Evolutionary conservation across 64 coral and sea anemone genomes (phyloP), one percentile per base, ranked within the genome.

Genomic region (Pocillopora verrucosa): DNA sequence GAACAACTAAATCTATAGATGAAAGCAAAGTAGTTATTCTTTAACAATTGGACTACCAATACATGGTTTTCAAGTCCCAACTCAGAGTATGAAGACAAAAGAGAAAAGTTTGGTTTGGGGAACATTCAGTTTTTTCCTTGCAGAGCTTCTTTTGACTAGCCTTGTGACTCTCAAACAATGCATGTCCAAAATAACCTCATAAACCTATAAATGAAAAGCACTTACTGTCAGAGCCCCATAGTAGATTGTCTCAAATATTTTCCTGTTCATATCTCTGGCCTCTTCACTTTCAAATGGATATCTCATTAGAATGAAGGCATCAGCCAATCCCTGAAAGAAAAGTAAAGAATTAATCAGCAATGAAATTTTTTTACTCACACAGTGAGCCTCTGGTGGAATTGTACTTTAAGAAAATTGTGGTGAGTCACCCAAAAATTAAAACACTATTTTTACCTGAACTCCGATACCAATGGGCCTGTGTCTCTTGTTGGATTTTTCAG

Each of bases 241-340:
- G 38, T 99, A 99, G 63, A 99, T 92, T 65, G 97, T 99, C 88
- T 99, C 97, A 93, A 99, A 99, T 73, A 99, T 99, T 58, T 95
- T 75, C 30, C 78, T 93, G 75, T 99, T 99, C 22, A 99, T 73
- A 37, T 93, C 84, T 72, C 88, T 77, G 16, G 97, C 97, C 80
- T 99, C 79, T 22, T 87, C 58, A 82, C 94, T 95, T 75, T 99
- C 97, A 91, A 95, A 99, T 41, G 97, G 91, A 89, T 93, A 99
- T 57, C 97, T 89, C 94, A 99, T 91, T 3, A 99, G 89, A 88
- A 99, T 99, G 84, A 99, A 99, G 30, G 97, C 97, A 93, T 99
- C 97, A 76, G 97, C 97, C 67, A 99, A 79, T 70, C 97, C 97
- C 94, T 99, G 74, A 16, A 80, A 89, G 36, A 38, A 73, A 16